Percentiles rank a stretch among this genome's conserved stretches.
phyloP scores from a whole-genome alignment of 2,113 vertebrate genomes.

The Bothrops jararaca region DNA sequence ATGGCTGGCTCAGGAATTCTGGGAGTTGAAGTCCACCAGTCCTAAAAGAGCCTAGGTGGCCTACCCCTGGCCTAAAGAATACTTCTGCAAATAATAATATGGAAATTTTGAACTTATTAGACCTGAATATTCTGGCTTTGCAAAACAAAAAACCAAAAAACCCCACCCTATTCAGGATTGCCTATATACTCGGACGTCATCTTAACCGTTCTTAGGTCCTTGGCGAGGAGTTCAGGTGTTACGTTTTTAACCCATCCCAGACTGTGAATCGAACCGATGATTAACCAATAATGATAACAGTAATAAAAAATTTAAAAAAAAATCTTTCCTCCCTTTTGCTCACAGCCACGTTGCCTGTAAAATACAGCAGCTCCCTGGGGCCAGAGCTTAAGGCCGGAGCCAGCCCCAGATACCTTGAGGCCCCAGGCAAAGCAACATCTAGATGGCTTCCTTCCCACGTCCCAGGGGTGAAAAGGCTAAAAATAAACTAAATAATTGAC shows the following conservation, averaged over 20 bases:
- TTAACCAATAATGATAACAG: neutral
- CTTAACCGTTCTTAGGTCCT: neutral
- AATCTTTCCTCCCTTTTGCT: neutral
- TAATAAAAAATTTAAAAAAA: neutral
- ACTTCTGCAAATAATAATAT: neutral
- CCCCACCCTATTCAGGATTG: neutral
- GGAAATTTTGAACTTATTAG: neutral
- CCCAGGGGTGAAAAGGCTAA: neutral
- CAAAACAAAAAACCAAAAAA: neutral
- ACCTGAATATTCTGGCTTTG: neutral
- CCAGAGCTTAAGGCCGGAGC: neutral
- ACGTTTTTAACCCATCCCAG: neutral
- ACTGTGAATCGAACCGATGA: neutral
- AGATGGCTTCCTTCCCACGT: neutral
- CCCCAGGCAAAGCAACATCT: neutral
- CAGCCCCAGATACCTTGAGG: neutral
- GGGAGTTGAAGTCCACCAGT: no score
- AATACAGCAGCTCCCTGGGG: neutral
- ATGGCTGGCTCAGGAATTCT: no score
- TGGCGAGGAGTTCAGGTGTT: neutral
- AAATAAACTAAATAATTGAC: neutral
- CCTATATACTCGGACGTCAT: neutral
- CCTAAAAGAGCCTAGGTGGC: no score
- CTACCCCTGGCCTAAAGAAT: neutral
- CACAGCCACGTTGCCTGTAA: neutral